Conservation (phyloP, 2,797 vertebrate genomes). For the Chloroceryle inda region DNA sequence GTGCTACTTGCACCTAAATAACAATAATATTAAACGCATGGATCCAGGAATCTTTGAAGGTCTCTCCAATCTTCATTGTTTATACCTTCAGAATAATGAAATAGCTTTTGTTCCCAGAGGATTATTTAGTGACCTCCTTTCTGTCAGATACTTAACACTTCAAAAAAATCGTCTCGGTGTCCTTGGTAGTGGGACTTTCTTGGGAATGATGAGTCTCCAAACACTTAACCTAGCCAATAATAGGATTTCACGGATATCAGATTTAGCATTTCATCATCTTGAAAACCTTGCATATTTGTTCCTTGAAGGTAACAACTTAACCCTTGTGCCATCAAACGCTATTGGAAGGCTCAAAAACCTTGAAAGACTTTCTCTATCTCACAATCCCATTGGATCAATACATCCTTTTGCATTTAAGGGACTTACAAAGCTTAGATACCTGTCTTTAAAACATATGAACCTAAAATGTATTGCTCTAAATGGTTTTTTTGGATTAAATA, state of each 20-base stretch:
- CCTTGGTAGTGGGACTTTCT: conserved; percentile 72
- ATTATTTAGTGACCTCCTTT: conserved; percentile 78
- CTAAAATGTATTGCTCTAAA: conserved; percentile 71
- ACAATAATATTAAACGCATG: conserved; percentile 79
- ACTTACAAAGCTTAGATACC: conserved; percentile 72
- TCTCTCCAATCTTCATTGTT: conserved; percentile 74
- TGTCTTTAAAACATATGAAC: conserved; percentile 75
- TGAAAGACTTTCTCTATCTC: conserved; percentile 79
- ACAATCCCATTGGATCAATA: conserved; percentile 74
- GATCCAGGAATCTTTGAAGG: conserved; percentile 76
- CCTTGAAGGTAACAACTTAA: conserved; percentile 79
- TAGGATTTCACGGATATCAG: conserved; percentile 78
- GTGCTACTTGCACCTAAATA: conserved; percentile 76
- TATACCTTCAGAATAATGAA: conserved; percentile 78
- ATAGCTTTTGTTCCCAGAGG: conserved; percentile 76
- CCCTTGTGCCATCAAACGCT: conserved; percentile 72
- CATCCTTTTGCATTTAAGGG: conserved; percentile 79
- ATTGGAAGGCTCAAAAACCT: conserved; percentile 76
- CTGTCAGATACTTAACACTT: conserved; percentile 74
- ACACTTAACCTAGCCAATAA: conserved; percentile 79
- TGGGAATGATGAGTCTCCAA: conserved; percentile 70
- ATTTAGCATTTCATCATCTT: conserved; percentile 75
- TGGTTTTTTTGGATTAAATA: conserved; percentile 77
- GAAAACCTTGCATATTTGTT: conserved; percentile 75
- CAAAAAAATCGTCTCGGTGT: conserved; percentile 72